Percentiles rank a stretch among this genome's conserved stretches.
Conservation (phyloP, 2,888 invertebrate species). For the Melanostoma mellinum region DNA sequence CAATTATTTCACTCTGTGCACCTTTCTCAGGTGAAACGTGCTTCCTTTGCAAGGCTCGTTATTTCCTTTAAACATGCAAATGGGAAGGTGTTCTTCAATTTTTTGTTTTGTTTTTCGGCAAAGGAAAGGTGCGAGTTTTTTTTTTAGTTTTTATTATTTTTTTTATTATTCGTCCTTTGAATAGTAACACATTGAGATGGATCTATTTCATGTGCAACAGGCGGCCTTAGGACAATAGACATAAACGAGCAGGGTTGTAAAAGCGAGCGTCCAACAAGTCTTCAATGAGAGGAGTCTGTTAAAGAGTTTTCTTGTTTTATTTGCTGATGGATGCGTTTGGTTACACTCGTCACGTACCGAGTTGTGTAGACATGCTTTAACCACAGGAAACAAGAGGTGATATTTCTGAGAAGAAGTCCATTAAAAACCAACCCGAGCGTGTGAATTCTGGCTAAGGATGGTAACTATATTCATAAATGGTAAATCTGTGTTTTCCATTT, state of each 20-base stretch:
- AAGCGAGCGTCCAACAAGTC: conserved; percentile 54
- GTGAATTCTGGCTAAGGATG: too few relatives aligned
- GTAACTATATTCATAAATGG: too few relatives aligned
- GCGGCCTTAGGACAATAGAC: conserved; percentile 53
- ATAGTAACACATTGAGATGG: conserved; percentile 23
- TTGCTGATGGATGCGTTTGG: too few relatives aligned
- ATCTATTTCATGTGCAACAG: conserved; percentile 64
- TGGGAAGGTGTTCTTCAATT: conserved; percentile 66
- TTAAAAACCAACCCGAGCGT: too few relatives aligned
- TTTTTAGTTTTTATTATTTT: conserved; percentile 1
- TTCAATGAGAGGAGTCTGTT: conserved; percentile 1
- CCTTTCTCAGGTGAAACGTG: conserved; percentile 73
- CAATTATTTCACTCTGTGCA: conserved; percentile 65
- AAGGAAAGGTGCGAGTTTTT: conserved; percentile 52
- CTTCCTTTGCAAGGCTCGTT: conserved; percentile 59
- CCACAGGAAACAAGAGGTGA: conserved; percentile 15
- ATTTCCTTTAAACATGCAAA: conserved; percentile 69
- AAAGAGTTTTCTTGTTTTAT: neutral
- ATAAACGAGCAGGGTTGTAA: conserved; percentile 32
- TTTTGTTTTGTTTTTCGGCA: conserved; percentile 8
- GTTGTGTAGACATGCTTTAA: neutral
- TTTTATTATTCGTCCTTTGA: conserved; percentile 40
- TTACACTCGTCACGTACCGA: conserved; percentile 31
- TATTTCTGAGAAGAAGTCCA: conserved; percentile 18
- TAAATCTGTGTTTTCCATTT: too few relatives aligned